Evolutionary conservation across 2,113 vertebrate species (phyloP).

Genomic region (Pterocles gutturalis): DNA sequence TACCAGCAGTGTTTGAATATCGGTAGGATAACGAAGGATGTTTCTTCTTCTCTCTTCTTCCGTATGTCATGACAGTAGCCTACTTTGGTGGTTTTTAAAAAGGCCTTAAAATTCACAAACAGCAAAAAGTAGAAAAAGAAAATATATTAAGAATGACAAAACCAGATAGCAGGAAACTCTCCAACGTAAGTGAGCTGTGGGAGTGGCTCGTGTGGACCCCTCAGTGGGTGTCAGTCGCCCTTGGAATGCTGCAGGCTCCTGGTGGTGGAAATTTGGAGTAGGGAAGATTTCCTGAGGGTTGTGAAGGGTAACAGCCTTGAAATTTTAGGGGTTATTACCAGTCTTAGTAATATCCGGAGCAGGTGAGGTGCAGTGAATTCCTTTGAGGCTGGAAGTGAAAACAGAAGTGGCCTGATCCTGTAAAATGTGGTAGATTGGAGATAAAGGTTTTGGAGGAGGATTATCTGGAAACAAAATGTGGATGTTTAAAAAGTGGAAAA

Average conservation of each 20-base stretch:
- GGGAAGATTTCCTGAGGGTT: neutral
- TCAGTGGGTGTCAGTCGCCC: neutral
- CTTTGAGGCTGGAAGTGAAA: neutral
- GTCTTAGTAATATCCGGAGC: neutral
- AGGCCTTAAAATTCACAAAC: neutral
- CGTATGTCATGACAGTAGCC: accelerated
- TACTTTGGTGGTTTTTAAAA: neutral
- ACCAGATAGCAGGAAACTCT: neutral
- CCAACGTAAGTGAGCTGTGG: neutral
- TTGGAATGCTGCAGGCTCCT: neutral
- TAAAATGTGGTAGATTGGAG: neutral
- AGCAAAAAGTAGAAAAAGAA: neutral
- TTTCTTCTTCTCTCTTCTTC: neutral
- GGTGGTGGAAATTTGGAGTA: neutral
- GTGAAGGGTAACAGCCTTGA: neutral
- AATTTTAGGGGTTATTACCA: neutral
- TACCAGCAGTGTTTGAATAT: neutral
- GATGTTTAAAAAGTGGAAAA: neutral
- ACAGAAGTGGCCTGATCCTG: neutral
- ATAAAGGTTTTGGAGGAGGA: neutral
- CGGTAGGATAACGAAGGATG: neutral
- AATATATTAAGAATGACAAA: neutral
- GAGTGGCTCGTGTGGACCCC: neutral
- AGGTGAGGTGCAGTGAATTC: neutral
- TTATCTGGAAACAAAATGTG: neutral